phyloP scores from a whole-genome alignment of 1,140 invertebrate genomes.

The Odontomachus brunneus region DNA sequence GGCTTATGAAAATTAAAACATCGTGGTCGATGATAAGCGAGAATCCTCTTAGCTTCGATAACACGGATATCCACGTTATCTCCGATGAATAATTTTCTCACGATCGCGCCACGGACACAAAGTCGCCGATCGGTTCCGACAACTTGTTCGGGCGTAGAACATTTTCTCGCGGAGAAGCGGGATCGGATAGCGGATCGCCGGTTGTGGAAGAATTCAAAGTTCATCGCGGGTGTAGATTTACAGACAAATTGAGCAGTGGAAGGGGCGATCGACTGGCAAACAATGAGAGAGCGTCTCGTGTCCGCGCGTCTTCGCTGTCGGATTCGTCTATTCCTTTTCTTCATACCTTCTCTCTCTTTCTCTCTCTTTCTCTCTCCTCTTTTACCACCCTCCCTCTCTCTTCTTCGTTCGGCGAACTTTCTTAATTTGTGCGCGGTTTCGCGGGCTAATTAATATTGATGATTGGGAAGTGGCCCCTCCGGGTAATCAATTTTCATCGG shows the following conservation, averaged over 20 bases:
- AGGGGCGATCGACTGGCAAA: not conserved
- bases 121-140: constrained; percentile 15
- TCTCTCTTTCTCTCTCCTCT: not conserved
- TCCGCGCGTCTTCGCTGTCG: not conserved
- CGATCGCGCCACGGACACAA: constrained; percentile 6
- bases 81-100: constrained; percentile 19
- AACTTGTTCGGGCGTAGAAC: not conserved
- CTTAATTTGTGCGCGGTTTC: constrained; percentile 73
- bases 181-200: not conserved
- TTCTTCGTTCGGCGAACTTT: constrained; percentile 71
- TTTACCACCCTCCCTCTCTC: constrained; percentile 16
- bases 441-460: constrained; percentile 80
- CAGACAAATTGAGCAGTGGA: constrained; percentile 5
- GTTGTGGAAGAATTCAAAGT: constrained; percentile 21
- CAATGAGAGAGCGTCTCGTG: not conserved
- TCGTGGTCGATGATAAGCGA: not conserved
- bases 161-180: not conserved
- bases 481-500: constrained; percentile 79
- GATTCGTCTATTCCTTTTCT: not conserved
- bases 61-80: constrained; percentile 19
- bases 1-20: not conserved
- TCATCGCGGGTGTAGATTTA: not conserved
- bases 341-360: too few species aligned
- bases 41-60: constrained; percentile 2
- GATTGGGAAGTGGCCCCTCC: constrained; percentile 72